These are phyloP conservation scores for Danaus plexippus DNA, from an alignment of 1,140 invertebrate genomes.

Conservation along the genomic window DNA sequence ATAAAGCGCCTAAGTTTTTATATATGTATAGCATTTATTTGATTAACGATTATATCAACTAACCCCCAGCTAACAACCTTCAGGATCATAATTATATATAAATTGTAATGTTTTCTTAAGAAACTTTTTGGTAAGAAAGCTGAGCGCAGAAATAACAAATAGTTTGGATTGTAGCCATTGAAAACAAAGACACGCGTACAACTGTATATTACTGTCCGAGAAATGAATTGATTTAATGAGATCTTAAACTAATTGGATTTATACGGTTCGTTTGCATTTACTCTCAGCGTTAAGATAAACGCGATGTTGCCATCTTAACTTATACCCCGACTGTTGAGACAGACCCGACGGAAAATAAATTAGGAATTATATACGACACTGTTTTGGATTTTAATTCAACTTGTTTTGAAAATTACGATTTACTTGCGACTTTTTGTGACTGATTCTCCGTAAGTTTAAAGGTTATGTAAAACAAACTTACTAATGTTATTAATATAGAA, in stretches of 20 bases:
- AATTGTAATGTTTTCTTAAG: slow-evolving; percentile 10
- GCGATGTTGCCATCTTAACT: slow-evolving; percentile 42
- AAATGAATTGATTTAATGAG: slow-evolving; percentile 66
- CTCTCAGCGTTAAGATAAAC: slow-evolving; percentile 44
- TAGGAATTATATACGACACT: slow-evolving; percentile 48
- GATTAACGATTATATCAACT: too few relatives aligned
- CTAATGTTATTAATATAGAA: too few relatives aligned
- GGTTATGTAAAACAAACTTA: too few relatives aligned
- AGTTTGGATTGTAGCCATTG: slow-evolving; percentile 64
- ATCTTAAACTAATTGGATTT: slow-evolving; percentile 66
- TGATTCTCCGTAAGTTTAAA: too few relatives aligned
- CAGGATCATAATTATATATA: too few relatives aligned
- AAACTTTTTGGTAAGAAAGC: slow-evolving; percentile 26
- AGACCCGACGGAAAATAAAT: slow-evolving; percentile 40
- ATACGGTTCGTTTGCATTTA: slow-evolving; percentile 51
- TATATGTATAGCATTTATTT: too few relatives aligned
- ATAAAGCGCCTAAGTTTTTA: too few relatives aligned
- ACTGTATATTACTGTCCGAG: slow-evolving; percentile 56
- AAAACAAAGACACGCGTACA: slow-evolving; percentile 53
- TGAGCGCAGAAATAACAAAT: slow-evolving; percentile 51
- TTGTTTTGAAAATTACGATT: too few relatives aligned
- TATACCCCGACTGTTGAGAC: slow-evolving; percentile 32
- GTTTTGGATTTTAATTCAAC: slow-evolving; percentile 28
- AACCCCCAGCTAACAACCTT: too few relatives aligned
- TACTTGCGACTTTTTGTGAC: too few relatives aligned